phyloP scores from a whole-genome alignment of 92 coral and sea anemone genomes.

The Galaxea fascicularis region DNA sequence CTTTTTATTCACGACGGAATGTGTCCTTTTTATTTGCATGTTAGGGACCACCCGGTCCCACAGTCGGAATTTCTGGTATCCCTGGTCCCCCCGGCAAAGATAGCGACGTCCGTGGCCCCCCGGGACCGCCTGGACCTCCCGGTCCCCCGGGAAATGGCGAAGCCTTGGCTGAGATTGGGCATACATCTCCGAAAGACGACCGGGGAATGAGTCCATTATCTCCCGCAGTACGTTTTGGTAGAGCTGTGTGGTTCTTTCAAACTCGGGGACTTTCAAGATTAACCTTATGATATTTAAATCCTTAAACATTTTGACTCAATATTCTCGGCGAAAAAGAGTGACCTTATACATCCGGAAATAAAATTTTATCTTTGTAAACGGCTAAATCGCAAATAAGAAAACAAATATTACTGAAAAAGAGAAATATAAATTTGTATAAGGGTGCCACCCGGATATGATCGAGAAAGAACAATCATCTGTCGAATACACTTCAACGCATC shows the following conservation, averaged over 20 bases:
- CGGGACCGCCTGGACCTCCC: slow-evolving; percentile 88
- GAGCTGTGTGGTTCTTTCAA: neutral
- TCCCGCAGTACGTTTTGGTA: slow-evolving; percentile 61
- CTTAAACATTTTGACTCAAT: too few relatives aligned
- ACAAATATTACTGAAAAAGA: too few relatives aligned
- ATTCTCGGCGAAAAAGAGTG: too few relatives aligned
- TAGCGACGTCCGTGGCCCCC: slow-evolving; percentile 74
- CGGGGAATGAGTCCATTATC: slow-evolving; percentile 59
- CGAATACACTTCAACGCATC: too few relatives aligned
- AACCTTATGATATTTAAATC: too few relatives aligned
- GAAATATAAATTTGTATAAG: too few relatives aligned
- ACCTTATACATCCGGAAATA: too few relatives aligned
- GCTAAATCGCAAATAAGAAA: too few relatives aligned
- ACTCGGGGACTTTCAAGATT: too few relatives aligned
- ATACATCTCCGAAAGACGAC: slow-evolving; percentile 12
- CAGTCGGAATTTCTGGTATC: slow-evolving; percentile 81
- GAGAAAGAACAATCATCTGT: too few relatives aligned
- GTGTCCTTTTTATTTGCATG: neutral
- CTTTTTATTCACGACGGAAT: neutral
- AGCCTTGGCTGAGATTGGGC: neutral
- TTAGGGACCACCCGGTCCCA: slow-evolving; percentile 59
- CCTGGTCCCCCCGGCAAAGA: slow-evolving; percentile 70
- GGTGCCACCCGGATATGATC: too few relatives aligned
- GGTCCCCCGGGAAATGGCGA: slow-evolving; percentile 63
- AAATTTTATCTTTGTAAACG: too few relatives aligned